Percentiles rank a stretch among this genome's conserved stretches.
phyloP scores from a whole-genome alignment of 2,113 vertebrate genomes.

The Opisthocomus hoazin region DNA sequence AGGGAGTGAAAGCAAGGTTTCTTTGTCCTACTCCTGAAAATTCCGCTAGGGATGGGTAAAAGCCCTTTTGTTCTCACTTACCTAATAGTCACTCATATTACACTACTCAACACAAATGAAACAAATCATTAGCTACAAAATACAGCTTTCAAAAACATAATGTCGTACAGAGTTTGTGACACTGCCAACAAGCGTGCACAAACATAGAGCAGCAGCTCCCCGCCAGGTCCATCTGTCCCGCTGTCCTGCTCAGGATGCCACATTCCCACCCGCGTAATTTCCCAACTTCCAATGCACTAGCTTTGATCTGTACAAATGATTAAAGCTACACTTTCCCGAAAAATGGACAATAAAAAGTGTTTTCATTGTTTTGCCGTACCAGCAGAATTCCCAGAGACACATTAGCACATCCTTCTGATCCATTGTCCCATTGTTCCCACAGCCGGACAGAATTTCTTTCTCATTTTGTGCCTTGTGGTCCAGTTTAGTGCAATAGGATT shows the following conservation, averaged over 20 bases:
- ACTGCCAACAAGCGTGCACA: neutral
- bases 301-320: neutral
- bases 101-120: neutral
- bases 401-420: neutral
- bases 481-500: slow-evolving; percentile 30
- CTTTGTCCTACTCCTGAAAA: slow-evolving; percentile 19
- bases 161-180: neutral
- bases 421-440: neutral
- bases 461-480: neutral
- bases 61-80: neutral
- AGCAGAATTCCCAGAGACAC: neutral
- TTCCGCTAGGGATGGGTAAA: neutral
- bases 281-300: neutral
- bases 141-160: neutral
- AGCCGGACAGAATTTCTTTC: neutral
- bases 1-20: neutral
- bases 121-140: neutral
- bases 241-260: neutral
- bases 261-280: neutral
- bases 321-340: neutral
- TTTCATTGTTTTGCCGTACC: neutral
- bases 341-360: neutral
- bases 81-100: neutral
- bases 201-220: neutral
- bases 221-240: neutral